Conservation (phyloP, 2,888 invertebrate species). For the Limenitis camilla region DNA sequence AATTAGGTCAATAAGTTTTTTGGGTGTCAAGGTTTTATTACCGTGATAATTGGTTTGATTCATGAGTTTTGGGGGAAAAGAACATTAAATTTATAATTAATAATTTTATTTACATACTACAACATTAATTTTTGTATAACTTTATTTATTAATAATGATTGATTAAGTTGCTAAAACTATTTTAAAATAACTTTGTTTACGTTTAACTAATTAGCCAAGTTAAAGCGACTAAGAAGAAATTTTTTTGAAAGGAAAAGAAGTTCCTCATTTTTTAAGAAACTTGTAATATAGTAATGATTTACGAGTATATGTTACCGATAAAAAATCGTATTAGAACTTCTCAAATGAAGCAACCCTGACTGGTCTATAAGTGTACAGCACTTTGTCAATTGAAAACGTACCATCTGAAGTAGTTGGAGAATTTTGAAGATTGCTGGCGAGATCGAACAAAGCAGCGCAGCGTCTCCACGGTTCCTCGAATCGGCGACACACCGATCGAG, state of each 20-base stretch:
- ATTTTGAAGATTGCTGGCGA: constrained; percentile 22
- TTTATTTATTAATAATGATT: no score
- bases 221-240: no score
- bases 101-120: no score
- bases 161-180: no score
- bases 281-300: no score
- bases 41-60: constrained; percentile 4
- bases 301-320: constrained; percentile 4
- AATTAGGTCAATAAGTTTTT: constrained; percentile 16
- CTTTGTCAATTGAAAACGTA: neutral
- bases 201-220: no score
- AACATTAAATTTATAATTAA: neutral
- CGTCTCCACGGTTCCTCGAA: constrained; percentile 47
- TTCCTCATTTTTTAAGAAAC: no score
- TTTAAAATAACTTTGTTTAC: no score
- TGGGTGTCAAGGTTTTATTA: constrained; percentile 8
- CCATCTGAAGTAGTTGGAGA: constrained; percentile 7
- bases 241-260: no score
- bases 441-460: constrained; percentile 36
- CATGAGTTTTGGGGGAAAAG: neutral
- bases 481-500: constrained; percentile 58
- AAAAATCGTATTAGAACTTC: neutral
- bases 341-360: no score
- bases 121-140: no score
- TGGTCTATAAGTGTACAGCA: no score